Evolutionary conservation across 1,140 invertebrate genomes (phyloP).

Genomic region (Pogonomyrmex barbatus): DNA sequence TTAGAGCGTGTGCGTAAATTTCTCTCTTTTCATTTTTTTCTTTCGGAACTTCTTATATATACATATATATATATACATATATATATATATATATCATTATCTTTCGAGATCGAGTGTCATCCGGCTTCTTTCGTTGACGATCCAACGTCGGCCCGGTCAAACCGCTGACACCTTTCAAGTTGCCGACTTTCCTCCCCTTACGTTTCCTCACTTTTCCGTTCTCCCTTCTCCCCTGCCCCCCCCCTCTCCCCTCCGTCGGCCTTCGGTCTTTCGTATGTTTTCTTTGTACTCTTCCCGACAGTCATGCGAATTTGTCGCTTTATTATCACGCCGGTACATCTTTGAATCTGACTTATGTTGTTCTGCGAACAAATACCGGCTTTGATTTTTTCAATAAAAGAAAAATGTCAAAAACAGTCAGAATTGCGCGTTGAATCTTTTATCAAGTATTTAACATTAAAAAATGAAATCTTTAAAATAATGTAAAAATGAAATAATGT

Average conservation of each 20-base stretch:
- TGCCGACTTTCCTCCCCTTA: constrained; percentile 58
- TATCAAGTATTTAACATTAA: background rate
- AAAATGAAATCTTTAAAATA: background rate
- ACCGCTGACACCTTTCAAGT: constrained; percentile 61
- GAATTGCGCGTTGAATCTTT: background rate
- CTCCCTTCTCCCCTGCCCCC: no score
- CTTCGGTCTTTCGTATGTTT: constrained; percentile 53
- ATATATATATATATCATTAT: constrained; percentile 29
- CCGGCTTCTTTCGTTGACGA: constrained; percentile 48
- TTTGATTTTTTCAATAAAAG: background rate
- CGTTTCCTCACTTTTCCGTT: constrained; percentile 38
- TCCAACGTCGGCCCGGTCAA: constrained; percentile 46
- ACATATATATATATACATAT: constrained; percentile 1
- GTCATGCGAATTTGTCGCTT: constrained; percentile 51
- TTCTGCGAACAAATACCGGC: background rate
- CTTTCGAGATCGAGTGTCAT: constrained; percentile 52
- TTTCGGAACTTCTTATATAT: background rate
- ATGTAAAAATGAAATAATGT: background rate
- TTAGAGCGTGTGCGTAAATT: constrained; percentile 10
- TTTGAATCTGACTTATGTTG: background rate
- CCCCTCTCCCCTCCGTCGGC: no score
- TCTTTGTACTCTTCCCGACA: constrained; percentile 43
- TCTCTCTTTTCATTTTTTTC: background rate
- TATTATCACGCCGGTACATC: constrained; percentile 25
- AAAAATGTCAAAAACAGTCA: background rate